Evolutionary conservation across 2,113 vertebrate species (phyloP).

Genomic region (Sialia sialis): DNA sequence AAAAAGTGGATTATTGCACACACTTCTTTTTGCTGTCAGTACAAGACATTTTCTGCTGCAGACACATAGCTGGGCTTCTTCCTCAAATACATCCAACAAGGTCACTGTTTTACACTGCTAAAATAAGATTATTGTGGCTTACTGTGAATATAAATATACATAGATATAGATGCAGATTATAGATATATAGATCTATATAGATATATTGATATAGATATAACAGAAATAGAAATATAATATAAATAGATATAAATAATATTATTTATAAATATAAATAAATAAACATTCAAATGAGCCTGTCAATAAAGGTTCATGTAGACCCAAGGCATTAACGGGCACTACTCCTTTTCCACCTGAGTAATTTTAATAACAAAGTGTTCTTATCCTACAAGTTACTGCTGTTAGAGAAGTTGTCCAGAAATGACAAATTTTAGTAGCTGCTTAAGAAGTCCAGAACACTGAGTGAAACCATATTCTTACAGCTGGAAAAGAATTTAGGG

Average conservation of each 20-base stretch:
- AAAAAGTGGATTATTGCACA: not conserved
- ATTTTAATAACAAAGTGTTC: fast-evolving
- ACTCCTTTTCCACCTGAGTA: fast-evolving
- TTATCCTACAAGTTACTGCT: not conserved
- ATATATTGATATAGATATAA: too few relatives aligned
- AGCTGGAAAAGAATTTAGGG: not conserved
- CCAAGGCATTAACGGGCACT: not conserved
- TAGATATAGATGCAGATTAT: too few relatives aligned
- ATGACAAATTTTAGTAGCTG: not conserved
- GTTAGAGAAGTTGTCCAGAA: not conserved
- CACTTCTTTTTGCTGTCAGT: not conserved
- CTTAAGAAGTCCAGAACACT: not conserved
- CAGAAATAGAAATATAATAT: too few relatives aligned
- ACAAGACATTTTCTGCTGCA: not conserved
- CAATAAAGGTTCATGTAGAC: not conserved
- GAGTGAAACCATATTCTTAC: not conserved
- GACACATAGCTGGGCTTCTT: fast-evolving
- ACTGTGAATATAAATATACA: not conserved
- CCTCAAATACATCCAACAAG: not conserved
- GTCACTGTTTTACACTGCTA: not conserved
- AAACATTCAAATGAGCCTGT: too few relatives aligned
- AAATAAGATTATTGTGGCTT: not conserved
- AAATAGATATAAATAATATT: too few relatives aligned
- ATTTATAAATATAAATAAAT: too few relatives aligned
- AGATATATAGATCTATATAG: too few relatives aligned